phyloP scores from a whole-genome alignment of 1,140 invertebrate genomes.

The Sogatella furcifera region DNA sequence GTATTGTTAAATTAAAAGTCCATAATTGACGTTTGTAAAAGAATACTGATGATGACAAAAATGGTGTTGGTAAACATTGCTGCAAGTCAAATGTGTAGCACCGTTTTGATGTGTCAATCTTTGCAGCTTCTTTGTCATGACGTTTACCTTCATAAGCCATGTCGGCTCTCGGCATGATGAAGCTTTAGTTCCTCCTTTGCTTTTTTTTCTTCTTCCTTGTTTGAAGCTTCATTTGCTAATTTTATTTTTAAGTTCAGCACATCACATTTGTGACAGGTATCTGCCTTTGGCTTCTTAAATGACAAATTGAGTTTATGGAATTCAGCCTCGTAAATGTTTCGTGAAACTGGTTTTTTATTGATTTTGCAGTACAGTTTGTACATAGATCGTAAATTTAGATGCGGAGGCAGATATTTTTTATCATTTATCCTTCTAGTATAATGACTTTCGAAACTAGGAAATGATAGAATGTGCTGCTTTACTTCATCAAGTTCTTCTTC shows the following conservation, averaged over 20 bases:
- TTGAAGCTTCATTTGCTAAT: neutral
- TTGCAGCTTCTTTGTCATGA: neutral
- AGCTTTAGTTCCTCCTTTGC: neutral
- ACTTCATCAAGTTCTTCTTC: neutral
- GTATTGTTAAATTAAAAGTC: slow-evolving; percentile 10
- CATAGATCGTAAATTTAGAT: neutral
- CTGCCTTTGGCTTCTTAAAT: neutral
- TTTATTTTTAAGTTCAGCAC: neutral
- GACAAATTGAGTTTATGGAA: neutral
- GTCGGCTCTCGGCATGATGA: neutral
- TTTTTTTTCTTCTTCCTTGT: neutral
- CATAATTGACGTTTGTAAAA: slow-evolving; percentile 16
- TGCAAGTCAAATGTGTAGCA: slow-evolving; percentile 11
- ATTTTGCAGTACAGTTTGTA: neutral
- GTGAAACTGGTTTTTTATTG: neutral
- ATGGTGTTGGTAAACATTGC: slow-evolving; percentile 13
- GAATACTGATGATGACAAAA: slow-evolving; percentile 2
- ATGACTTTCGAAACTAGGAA: slow-evolving; percentile 1
- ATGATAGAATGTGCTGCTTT: neutral
- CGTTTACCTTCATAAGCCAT: neutral
- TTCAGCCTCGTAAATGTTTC: neutral
- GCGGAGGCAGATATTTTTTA: neutral
- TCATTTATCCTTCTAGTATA: neutral
- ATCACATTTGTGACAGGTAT: neutral
- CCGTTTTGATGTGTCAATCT: neutral